A percentile compares a stretch with the other conserved stretches of the same genome.
Conservation (phyloP, 2,797 vertebrate species). For the Lutjanus campechanus region DNA sequence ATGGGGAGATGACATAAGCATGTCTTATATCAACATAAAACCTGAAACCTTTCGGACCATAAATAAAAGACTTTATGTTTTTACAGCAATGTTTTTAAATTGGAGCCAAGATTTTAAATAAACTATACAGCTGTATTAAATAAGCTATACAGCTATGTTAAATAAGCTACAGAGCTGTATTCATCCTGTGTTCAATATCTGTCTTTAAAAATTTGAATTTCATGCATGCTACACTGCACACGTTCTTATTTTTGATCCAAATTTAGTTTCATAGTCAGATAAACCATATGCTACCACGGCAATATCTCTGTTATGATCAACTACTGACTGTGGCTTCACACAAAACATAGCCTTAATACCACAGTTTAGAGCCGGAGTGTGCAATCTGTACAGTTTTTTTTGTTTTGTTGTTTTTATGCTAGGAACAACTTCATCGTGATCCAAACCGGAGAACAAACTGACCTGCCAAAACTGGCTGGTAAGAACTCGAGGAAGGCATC, state of each 20-base stretch:
- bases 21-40: not conserved
- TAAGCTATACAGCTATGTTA: too few relatives aligned
- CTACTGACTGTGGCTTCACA: not conserved
- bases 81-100: not conserved
- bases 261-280: not conserved
- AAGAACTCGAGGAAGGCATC: conserved; percentile 98
- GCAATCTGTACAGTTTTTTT: not conserved
- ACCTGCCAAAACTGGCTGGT: conserved; percentile 98
- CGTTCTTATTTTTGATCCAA: too few relatives aligned
- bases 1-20: conserved; percentile 6
- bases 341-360: not conserved
- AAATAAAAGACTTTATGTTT: not conserved
- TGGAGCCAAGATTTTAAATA: not conserved
- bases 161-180: too few relatives aligned
- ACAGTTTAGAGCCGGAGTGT: not conserved
- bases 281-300: not conserved
- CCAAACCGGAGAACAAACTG: conserved; percentile 54
- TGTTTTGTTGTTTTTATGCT: not conserved
- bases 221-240: too few relatives aligned
- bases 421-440: not conserved
- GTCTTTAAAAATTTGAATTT: not conserved
- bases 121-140: too few relatives aligned
- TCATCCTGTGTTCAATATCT: too few relatives aligned
- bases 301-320: not conserved
- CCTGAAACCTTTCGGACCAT: too few relatives aligned